Percentiles rank a stretch among this genome's conserved stretches.
Conservation (phyloP, 2,113 vertebrate genomes). For the Lepisosteus osseus region DNA sequence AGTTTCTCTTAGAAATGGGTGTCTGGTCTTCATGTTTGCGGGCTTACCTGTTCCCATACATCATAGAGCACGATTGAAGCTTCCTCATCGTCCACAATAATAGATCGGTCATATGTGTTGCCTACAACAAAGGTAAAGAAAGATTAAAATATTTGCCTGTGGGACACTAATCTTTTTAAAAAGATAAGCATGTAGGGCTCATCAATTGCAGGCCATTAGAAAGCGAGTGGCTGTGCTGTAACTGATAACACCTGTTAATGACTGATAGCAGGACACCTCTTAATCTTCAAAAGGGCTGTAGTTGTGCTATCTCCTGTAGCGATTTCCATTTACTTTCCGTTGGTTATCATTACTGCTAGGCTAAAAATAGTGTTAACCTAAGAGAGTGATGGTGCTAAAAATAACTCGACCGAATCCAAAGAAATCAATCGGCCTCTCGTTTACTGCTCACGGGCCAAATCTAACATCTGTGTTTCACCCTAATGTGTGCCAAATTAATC, state of each 20-base stretch:
- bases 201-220: not conserved
- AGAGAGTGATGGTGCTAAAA: constrained; percentile 8
- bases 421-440: not conserved
- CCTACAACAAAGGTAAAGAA: constrained; percentile 58
- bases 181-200: not conserved
- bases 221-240: not conserved
- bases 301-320: not conserved
- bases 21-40: not conserved
- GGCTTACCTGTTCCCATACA: constrained; percentile 92
- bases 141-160: not conserved
- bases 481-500: not conserved
- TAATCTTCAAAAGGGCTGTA: constrained; percentile 1
- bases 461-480: too few species aligned
- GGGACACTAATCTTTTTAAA: not conserved
- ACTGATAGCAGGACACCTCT: not conserved
- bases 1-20: not conserved
- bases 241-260: constrained; percentile 6
- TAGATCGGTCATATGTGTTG: constrained; percentile 88
- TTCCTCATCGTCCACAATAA: constrained; percentile 92
- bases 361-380: constrained; percentile 3
- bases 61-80: constrained; percentile 91
- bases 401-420: constrained; percentile 10
- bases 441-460: not conserved
- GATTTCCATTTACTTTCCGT: not conserved
- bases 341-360: not conserved